Evolutionary conservation across 2,113 vertebrate genomes (phyloP).

Genomic region (Platichthys flesus): DNA sequence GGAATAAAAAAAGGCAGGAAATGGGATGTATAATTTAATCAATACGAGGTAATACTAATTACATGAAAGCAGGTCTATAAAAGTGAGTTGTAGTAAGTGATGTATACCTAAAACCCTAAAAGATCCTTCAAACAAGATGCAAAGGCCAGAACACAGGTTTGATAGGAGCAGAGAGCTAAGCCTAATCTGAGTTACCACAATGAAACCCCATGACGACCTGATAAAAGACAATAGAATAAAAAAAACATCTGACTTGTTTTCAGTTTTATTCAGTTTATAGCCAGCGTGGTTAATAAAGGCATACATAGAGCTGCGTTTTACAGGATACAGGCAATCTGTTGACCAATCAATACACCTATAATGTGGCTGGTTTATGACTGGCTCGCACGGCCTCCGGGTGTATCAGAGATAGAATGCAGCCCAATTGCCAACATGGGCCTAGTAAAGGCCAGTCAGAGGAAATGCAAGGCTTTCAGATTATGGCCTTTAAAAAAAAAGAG

Average conservation of each 20-base stretch:
- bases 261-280: conserved; percentile 45
- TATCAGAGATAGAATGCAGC: conserved; percentile 55
- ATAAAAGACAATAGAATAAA: neutral
- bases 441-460: conserved; percentile 59
- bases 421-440: conserved; percentile 58
- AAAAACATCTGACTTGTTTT: neutral
- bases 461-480: conserved; percentile 67
- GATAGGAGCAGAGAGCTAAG: neutral
- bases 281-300: conserved; percentile 61
- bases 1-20: neutral
- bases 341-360: conserved; percentile 74
- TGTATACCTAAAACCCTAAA: conserved; percentile 10
- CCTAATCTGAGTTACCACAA: neutral
- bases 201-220: neutral
- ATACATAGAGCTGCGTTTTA: conserved; percentile 62
- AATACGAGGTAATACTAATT: conserved; percentile 44
- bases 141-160: neutral
- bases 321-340: conserved; percentile 72
- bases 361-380: conserved; percentile 59
- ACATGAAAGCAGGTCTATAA: conserved; percentile 37
- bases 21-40: conserved; percentile 20
- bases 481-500: conserved; percentile 44
- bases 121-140: conserved; percentile 19
- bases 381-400: conserved; percentile 48
- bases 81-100: conserved; percentile 31